phyloP scores from a whole-genome alignment of 2,797 vertebrate species.

The Eurystomus glaucurus region DNA sequence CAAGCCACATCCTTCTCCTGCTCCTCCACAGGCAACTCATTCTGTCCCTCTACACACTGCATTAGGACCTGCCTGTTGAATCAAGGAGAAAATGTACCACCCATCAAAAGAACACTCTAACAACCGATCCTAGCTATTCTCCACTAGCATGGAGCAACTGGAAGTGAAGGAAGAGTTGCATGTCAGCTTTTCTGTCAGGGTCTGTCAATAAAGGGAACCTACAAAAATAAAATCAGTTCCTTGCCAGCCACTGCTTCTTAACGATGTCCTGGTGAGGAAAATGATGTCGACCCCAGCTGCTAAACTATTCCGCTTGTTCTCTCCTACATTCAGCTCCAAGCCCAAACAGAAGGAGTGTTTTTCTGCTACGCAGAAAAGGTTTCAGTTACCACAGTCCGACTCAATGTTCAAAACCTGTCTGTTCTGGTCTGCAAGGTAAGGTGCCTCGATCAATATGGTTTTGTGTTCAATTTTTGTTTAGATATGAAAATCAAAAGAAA shows the following conservation, averaged over 20 bases:
- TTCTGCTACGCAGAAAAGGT: background rate
- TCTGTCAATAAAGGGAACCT: background rate
- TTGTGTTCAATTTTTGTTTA: background rate
- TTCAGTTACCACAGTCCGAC: background rate
- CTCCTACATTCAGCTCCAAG: background rate
- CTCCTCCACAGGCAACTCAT: background rate
- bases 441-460: background rate
- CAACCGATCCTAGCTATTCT: background rate
- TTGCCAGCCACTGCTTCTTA: background rate
- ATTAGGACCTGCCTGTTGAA: background rate
- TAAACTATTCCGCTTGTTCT: background rate
- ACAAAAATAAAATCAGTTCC: background rate
- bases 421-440: background rate
- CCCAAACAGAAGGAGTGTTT: background rate
- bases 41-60: background rate
- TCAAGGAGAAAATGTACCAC: fast-evolving
- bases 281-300: fast-evolving
- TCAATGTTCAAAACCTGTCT: background rate
- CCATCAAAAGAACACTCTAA: background rate
- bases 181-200: background rate
- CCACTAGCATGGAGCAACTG: background rate
- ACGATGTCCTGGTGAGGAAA: background rate
- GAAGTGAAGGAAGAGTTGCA: background rate
- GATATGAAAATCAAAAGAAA: background rate
- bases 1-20: background rate